Percentiles rank a stretch among this genome's conserved stretches.
Evolutionary conservation across 2,113 vertebrate genomes (phyloP).

Genomic region (Campylomormyrus tamandua): DNA sequence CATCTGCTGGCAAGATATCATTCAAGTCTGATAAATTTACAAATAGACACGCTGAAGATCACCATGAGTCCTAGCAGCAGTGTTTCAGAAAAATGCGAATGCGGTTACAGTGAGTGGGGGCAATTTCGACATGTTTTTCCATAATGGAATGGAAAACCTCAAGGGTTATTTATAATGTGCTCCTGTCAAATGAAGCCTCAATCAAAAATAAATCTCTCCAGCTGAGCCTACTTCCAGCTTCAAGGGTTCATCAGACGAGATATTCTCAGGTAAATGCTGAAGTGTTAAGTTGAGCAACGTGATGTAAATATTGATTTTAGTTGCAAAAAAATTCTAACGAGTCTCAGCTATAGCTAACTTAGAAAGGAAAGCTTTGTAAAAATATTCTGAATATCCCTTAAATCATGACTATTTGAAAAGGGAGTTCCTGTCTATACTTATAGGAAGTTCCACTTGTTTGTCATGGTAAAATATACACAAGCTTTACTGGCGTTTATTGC

Average conservation of each 20-base stretch:
- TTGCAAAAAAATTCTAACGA: not conserved
- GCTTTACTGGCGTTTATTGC: not conserved
- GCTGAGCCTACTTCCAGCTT: not conserved
- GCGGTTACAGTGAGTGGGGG: not conserved
- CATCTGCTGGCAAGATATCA: not conserved
- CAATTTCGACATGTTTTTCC: not conserved
- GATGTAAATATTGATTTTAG: not conserved
- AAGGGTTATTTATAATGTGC: not conserved
- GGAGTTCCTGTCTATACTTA: not conserved
- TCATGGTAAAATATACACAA: not conserved
- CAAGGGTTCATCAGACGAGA: slow-evolving; percentile 7
- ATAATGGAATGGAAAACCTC: no score
- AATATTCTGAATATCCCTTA: not conserved
- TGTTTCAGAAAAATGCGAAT: not conserved
- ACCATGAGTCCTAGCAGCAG: not conserved
- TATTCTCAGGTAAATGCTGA: not conserved
- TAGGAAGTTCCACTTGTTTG: not conserved
- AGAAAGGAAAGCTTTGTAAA: not conserved
- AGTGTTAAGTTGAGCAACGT: not conserved
- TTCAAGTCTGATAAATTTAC: not conserved
- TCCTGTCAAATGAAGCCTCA: slow-evolving; percentile 23
- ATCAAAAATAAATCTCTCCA: slow-evolving; percentile 9
- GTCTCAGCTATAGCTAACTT: not conserved
- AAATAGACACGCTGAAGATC: not conserved
- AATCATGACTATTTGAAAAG: not conserved